Conservation (phyloP, 2,888 invertebrate genomes). For the Bellardia bayeri region DNA sequence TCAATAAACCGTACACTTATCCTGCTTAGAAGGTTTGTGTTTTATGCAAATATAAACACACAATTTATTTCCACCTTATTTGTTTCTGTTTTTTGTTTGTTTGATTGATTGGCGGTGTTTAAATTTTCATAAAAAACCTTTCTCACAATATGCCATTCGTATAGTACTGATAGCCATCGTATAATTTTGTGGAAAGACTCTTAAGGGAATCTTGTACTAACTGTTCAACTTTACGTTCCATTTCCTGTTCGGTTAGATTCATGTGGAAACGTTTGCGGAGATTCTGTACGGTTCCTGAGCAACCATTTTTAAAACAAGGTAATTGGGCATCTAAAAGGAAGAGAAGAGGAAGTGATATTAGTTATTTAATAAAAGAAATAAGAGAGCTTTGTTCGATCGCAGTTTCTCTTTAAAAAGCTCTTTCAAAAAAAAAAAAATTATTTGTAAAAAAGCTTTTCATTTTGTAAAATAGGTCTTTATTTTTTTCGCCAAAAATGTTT, state of each 20-base stretch:
- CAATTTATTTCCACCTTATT: neutral
- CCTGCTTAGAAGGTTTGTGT: neutral
- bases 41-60: neutral
- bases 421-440: too few species aligned
- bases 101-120: conserved; percentile 74
- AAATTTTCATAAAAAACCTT: conserved; percentile 85
- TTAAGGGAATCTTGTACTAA: conserved; percentile 97
- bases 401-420: too few species aligned
- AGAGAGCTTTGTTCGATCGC: too few species aligned
- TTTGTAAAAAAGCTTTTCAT: too few species aligned
- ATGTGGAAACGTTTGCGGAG: conserved; percentile 97
- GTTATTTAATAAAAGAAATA: neutral
- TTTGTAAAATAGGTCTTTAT: too few species aligned
- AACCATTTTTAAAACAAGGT: conserved; percentile 97
- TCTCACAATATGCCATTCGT: conserved; percentile 95
- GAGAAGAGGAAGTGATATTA: neutral
- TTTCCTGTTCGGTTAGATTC: conserved; percentile 96
- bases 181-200: conserved; percentile 98
- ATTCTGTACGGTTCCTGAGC: conserved; percentile 93
- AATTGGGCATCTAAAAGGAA: conserved; percentile 92
- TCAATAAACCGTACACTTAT: conserved; percentile 19
- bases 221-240: conserved; percentile 95
- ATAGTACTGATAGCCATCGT: conserved; percentile 99
- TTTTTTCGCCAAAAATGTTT: too few species aligned
- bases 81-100: neutral